Evolutionary conservation across 37 sponge, comb jelly and placozoan species (phyloP), one percentile per base, ranked within the genome.

Genomic region (Tethya wilhelma): DNA sequence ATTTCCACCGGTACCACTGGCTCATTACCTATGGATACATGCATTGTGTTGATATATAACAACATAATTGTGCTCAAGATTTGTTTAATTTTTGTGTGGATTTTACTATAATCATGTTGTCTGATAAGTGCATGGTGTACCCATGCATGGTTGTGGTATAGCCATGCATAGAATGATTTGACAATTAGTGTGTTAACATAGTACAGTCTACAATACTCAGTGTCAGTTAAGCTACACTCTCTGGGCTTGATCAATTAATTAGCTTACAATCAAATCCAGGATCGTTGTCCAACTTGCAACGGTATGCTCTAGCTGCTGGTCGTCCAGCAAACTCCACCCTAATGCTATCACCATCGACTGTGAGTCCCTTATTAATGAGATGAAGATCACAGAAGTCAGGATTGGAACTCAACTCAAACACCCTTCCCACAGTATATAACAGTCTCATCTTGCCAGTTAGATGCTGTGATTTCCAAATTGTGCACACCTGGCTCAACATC

Each of bases 221-320:
- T 49, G 9, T 14, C 14, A 49, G 14, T 14, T 9, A 49, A 49
- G 14, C 14, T 49, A 49, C 53, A 49, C 9, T 49, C 14, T 19
- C 53, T 14, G 53, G 14, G 53, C 9, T 49, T 49, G 14, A 19
- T 49, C 14, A 49, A 14, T 9, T 49, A 9, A 19, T 49, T n/a
- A 26, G 44, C 73, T 55, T 28, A 73, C 73, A 73, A 7, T 73
- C 56, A 73, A 73, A 73, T 53, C 37, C 37, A 7, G 55, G 56
- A 4, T 53, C 29, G 73, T 53, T 29, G 22, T 73, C 73, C 53
- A 73, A 33, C 38, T 49, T 53, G 56, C 73, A 73, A 14, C 37
- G 31, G 28, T 55, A 73, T 1, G 73, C 20, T 1, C 7, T 69
- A 36, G 53, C 33, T 4, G 34, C 20, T 31, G 73, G 73, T 36